Evolutionary conservation across 1,140 invertebrate genomes (phyloP), one percentile per base, ranked within the genome.

Genomic region (Drosophila sturtevanti): DNA sequence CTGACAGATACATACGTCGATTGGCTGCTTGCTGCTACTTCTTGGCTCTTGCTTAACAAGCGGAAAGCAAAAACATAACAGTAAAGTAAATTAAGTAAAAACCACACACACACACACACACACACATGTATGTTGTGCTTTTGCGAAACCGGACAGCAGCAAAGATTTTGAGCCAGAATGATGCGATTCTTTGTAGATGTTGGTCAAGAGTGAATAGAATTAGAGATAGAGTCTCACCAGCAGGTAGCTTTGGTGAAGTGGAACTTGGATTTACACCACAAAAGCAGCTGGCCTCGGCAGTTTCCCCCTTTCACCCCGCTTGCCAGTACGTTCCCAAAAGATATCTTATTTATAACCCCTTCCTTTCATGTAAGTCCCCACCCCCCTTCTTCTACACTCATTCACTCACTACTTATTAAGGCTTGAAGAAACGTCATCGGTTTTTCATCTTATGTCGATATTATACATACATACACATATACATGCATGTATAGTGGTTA

Each of bases 21-120:
- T 63, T 66, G 64, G 63, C 54, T 68, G 77, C 44, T 51, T 59
- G 55, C 21, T 63, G 70, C 41, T 58, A 67, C 56, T 61, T 74
- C 22, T 22, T 66, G 64, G 72, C 69, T 44, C 81, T 81, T 81
- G 82, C 78, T 70, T 72, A 87, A 86, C 82, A 78, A 85, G 78
- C 81, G 82, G 74, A 81, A 85, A 81, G 82, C 68, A 77, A 87
- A 81, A 86, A 87, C 82, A 81, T 87, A 85, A 85, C 82, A 86
- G 81, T 85, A 85, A 85, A 85, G 78, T 81, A 85, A 86, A 86
- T 81, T 86, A 86, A 85, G 81, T 85, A 78, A 75, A 77, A 85
- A 81, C 81, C 78, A 86, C 70, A 80, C 81, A 55, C 52, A 22
- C 35, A 61, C 35, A 60, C 9, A 37, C 11, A 61, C 16, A 69